Conservation (phyloP, 2,888 invertebrate species). For the Eupsilia transversa region DNA sequence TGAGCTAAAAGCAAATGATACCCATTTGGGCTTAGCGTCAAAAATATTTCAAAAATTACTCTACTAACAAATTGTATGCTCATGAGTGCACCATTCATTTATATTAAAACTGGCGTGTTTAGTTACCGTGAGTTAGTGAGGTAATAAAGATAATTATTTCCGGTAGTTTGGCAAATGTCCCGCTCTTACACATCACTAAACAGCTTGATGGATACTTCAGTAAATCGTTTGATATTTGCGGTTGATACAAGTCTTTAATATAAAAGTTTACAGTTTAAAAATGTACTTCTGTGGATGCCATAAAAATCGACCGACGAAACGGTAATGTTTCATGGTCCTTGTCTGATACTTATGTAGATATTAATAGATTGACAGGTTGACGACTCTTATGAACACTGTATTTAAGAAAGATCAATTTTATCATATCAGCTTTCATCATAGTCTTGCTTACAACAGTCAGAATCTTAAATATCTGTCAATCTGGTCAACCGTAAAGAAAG, state of each 20-base stretch:
- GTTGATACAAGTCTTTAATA: neutral
- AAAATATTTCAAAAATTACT: neutral
- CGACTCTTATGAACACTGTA: neutral
- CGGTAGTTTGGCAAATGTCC: conserved; percentile 39
- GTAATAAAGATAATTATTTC: conserved; percentile 34
- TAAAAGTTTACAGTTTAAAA: neutral
- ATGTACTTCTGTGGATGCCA: neutral
- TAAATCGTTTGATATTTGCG: conserved; percentile 8
- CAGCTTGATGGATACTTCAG: conserved; percentile 7
- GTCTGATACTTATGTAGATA: neutral
- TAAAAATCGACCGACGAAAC: conserved; percentile 32
- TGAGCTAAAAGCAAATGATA: neutral
- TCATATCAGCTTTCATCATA: neutral
- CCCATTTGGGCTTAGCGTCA: neutral
- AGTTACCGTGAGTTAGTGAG: conserved; percentile 6
- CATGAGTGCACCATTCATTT: conserved; percentile 31
- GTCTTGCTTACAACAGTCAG: neutral
- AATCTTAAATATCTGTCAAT: neutral
- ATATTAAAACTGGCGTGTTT: conserved; percentile 40
- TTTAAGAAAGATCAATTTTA: neutral
- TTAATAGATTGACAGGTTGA: neutral
- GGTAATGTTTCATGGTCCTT: conserved; percentile 3
- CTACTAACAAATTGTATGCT: conserved; percentile 1
- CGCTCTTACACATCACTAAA: conserved; percentile 21
- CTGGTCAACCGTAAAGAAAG: too few relatives aligned